A percentile compares a stretch with the other conserved stretches of the same genome.
Conservation (phyloP, 1,140 invertebrate species). For the Plectrocnemia conspersa region DNA sequence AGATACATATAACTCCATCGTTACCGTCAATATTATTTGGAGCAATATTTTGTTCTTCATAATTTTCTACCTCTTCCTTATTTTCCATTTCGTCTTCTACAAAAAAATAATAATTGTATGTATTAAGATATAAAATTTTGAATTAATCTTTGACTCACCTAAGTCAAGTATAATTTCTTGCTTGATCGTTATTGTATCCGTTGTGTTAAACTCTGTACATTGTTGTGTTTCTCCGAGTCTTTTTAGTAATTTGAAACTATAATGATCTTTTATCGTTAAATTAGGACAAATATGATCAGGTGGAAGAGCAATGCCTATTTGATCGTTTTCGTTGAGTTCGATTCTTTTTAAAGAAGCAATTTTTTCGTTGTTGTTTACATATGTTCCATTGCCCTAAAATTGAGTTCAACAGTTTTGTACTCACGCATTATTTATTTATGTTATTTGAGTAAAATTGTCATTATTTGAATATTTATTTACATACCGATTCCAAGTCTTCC, state of each 20-base stretch:
- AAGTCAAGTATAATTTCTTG: no score
- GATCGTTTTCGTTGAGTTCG: neutral
- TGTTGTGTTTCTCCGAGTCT: neutral
- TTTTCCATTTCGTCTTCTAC: neutral
- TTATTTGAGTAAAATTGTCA: neutral
- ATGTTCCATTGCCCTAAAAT: slow-evolving; percentile 13
- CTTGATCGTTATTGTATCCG: no score
- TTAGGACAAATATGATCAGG: neutral
- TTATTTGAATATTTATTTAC: slow-evolving; percentile 5
- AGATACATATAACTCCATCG: neutral
- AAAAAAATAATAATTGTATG: no score
- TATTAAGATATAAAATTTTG: no score
- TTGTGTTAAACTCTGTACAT: neutral
- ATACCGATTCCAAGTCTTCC: slow-evolving; percentile 9
- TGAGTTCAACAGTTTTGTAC: no score
- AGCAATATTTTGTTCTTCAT: neutral
- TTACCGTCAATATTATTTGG: neutral
- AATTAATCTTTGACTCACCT: no score
- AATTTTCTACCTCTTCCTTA: neutral
- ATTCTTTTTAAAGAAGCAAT: no score
- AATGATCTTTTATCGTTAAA: neutral
- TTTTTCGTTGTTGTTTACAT: neutral
- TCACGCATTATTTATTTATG: no score
- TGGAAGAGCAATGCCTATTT: neutral
- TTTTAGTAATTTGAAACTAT: neutral